Percentiles rank a stretch among this genome's conserved stretches.
phyloP scores from a whole-genome alignment of 2,888 invertebrate species.

The Microplitis manilae region DNA sequence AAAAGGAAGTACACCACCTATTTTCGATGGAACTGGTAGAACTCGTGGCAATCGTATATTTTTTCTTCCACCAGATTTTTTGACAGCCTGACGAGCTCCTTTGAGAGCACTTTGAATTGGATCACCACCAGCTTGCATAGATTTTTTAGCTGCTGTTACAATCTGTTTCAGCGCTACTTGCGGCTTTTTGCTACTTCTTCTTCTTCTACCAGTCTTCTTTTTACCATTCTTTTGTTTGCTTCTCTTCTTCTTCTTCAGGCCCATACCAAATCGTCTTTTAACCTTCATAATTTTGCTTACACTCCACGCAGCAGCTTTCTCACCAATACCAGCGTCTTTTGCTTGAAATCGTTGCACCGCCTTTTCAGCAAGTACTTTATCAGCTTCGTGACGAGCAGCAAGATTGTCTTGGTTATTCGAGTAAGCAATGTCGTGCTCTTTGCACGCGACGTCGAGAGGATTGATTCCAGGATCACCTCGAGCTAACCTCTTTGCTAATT shows the following conservation, averaged over 20 bases:
- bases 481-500: conserved; percentile 53
- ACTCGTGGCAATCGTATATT: not conserved
- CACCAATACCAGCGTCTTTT: conserved; percentile 52
- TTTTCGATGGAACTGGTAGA: conserved; percentile 7
- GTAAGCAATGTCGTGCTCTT: conserved; percentile 52
- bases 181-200: too few species aligned
- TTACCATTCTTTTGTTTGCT: not conserved
- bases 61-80: conserved; percentile 36
- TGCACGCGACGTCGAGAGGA: conserved; percentile 54
- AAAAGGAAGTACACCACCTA: conserved; percentile 52
- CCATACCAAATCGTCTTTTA: conserved; percentile 59
- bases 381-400: conserved; percentile 60
- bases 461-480: conserved; percentile 56
- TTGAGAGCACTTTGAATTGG: conserved; percentile 39
- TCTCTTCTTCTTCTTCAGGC: conserved; percentile 42
- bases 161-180: not conserved
- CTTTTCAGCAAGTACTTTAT: conserved; percentile 60
- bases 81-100: conserved; percentile 42
- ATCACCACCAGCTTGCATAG: conserved; percentile 15
- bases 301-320: conserved; percentile 58
- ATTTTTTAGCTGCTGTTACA: not conserved
- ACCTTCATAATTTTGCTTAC: conserved; percentile 61
- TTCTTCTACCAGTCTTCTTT: conserved; percentile 10
- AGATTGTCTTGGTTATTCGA: conserved; percentile 46
- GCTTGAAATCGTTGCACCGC: conserved; percentile 58